Conservation (phyloP, 2,113 vertebrate genomes). For the Suncus etruscus region DNA sequence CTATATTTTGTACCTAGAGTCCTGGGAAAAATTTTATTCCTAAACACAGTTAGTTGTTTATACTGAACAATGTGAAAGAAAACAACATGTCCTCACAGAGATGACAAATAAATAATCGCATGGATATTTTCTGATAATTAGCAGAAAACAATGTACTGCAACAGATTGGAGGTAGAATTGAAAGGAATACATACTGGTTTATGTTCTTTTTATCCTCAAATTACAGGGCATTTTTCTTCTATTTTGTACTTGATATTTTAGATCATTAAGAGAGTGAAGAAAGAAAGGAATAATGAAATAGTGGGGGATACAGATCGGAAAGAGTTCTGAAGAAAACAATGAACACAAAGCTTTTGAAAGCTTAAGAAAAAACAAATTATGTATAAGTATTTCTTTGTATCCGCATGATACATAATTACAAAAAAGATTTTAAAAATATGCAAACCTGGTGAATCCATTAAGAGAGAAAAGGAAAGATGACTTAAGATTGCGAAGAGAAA, state of each 20-base stretch:
- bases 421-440: neutral
- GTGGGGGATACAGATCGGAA: neutral
- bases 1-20: constrained; percentile 40
- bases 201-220: constrained; percentile 14
- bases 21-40: constrained; percentile 42
- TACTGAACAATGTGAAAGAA: neutral
- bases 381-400: constrained; percentile 22
- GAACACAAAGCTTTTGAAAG: constrained; percentile 26
- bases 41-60: neutral
- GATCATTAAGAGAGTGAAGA: constrained; percentile 37
- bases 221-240: constrained; percentile 52
- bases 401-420: neutral
- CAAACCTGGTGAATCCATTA: neutral
- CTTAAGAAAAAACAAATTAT: constrained; percentile 23
- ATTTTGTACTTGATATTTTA: constrained; percentile 30
- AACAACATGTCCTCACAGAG: neutral
- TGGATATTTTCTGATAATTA: neutral
- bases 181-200: neutral
- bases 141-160: constrained; percentile 19
- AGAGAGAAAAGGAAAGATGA: neutral
- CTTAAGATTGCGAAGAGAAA: neutral
- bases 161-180: neutral
- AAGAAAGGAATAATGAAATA: constrained; percentile 20
- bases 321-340: neutral
- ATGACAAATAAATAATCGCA: neutral